Evolutionary conservation across 1,140 invertebrate genomes (phyloP).

Genomic region (Bombus sibiricus): DNA sequence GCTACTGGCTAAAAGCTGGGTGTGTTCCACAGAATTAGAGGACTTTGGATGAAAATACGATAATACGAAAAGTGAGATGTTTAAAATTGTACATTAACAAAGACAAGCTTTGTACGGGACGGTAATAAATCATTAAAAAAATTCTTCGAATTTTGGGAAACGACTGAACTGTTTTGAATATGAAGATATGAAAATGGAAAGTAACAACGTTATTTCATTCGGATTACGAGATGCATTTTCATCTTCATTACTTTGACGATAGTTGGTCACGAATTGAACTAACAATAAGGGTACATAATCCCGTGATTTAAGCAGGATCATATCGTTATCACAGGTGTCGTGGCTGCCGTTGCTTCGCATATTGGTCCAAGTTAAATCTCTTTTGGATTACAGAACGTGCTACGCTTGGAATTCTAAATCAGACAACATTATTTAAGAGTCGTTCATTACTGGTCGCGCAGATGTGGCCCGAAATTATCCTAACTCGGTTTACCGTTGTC

Average conservation of each 20-base stretch:
- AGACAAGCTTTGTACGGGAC: too few species aligned
- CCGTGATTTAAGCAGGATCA: conserved; percentile 65
- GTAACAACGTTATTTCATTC: too few species aligned
- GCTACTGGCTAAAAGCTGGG: too few species aligned
- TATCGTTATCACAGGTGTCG: conserved; percentile 54
- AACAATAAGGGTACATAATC: conserved; percentile 73
- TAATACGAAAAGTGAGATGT: too few species aligned
- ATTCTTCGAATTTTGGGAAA: too few species aligned
- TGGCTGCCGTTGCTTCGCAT: neutral
- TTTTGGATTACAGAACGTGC: conserved; percentile 52
- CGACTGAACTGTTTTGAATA: too few species aligned
- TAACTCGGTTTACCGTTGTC: conserved; percentile 8
- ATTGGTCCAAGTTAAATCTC: conserved; percentile 51
- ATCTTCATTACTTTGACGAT: neutral
- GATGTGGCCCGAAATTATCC: conserved; percentile 26
- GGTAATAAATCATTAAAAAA: too few species aligned
- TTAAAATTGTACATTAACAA: too few species aligned
- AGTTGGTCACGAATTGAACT: neutral
- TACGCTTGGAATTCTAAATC: conserved; percentile 50
- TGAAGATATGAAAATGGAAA: too few species aligned
- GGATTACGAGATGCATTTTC: neutral
- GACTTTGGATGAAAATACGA: too few species aligned
- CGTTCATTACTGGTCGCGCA: conserved; percentile 2
- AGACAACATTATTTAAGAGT: conserved; percentile 29
- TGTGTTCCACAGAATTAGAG: too few species aligned